Evolutionary conservation across 2,113 vertebrate genomes (phyloP).

Genomic region (Callorhinus ursinus): DNA sequence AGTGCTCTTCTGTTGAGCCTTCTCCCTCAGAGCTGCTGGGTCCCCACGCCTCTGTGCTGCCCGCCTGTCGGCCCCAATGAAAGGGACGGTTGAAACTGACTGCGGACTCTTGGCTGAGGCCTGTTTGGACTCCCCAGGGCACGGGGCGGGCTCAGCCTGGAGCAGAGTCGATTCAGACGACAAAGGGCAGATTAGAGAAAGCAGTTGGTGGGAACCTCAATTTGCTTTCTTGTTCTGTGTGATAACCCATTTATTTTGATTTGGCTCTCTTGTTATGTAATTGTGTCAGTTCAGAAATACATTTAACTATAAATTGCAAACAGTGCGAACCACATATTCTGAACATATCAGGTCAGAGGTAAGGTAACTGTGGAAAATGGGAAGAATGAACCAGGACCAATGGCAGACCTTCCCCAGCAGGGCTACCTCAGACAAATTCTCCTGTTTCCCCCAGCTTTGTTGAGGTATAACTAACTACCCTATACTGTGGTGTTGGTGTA

Average conservation of each 20-base stretch:
- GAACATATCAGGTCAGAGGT: neutral
- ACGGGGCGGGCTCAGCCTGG: too few relatives aligned
- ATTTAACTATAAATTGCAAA: neutral
- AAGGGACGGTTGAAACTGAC: too few relatives aligned
- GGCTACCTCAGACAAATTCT: neutral
- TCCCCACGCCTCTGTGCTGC: too few relatives aligned
- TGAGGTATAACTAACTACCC: too few relatives aligned
- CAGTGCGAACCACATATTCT: neutral
- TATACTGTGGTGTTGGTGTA: too few relatives aligned
- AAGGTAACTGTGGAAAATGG: neutral
- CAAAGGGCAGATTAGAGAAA: neutral
- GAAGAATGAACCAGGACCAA: neutral
- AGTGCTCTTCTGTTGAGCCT: neutral
- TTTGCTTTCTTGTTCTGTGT: neutral
- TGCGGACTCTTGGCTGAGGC: too few relatives aligned
- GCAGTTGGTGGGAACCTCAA: neutral
- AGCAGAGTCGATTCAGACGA: neutral
- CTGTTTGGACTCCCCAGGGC: too few relatives aligned
- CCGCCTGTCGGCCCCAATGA: too few relatives aligned
- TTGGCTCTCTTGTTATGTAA: neutral
- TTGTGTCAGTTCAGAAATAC: neutral
- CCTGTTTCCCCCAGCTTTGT: neutral
- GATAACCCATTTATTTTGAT: neutral
- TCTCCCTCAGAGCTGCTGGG: too few relatives aligned
- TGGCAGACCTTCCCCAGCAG: neutral